Conservation (phyloP, 1,140 invertebrate species). For the Drosophila littoralis region DNA sequence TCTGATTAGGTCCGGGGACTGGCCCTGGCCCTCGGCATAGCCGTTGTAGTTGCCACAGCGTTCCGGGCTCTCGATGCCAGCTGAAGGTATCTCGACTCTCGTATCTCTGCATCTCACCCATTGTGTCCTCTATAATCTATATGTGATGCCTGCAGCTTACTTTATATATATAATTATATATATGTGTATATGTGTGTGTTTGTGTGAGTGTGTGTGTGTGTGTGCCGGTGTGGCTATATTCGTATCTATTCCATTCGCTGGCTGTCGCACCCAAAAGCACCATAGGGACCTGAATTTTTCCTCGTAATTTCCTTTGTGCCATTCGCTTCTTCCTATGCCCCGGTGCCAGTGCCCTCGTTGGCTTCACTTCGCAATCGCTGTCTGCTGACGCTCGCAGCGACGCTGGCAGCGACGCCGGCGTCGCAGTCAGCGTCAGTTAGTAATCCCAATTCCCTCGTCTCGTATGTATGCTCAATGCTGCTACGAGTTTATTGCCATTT, state of each 20-base stretch:
- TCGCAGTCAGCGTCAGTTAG: slow-evolving; percentile 40
- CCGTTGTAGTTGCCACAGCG: background rate
- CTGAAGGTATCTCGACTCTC: slow-evolving; percentile 48
- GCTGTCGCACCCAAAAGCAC: slow-evolving; percentile 76
- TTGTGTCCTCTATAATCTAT: slow-evolving; percentile 75
- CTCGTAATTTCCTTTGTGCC: slow-evolving; percentile 78
- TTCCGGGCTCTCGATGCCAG: slow-evolving; percentile 22
- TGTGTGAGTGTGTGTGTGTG: slow-evolving; percentile 25
- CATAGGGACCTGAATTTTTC: slow-evolving; percentile 81
- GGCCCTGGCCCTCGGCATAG: slow-evolving; percentile 42
- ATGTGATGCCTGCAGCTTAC: slow-evolving; percentile 59
- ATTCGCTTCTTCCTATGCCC: slow-evolving; percentile 36
- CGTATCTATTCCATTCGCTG: slow-evolving; percentile 58
- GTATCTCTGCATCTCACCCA: slow-evolving; percentile 64
- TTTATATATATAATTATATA: slow-evolving; percentile 35
- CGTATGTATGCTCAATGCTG: slow-evolving; percentile 56
- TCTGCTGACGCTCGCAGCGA: background rate
- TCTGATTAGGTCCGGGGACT: slow-evolving; percentile 62
- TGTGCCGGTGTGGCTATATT: slow-evolving; percentile 10
- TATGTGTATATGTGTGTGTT: slow-evolving; percentile 26
- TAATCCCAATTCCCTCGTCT: slow-evolving; percentile 71
- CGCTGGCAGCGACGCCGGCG: slow-evolving; percentile 20
- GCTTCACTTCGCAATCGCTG: slow-evolving; percentile 1
- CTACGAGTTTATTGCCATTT: slow-evolving; percentile 78
- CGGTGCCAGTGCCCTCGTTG: slow-evolving; percentile 46